Evolutionary conservation across 2,888 invertebrate species (phyloP), one percentile per base, ranked within the genome.

Genomic region (Caenorhabditis virilis): DNA sequence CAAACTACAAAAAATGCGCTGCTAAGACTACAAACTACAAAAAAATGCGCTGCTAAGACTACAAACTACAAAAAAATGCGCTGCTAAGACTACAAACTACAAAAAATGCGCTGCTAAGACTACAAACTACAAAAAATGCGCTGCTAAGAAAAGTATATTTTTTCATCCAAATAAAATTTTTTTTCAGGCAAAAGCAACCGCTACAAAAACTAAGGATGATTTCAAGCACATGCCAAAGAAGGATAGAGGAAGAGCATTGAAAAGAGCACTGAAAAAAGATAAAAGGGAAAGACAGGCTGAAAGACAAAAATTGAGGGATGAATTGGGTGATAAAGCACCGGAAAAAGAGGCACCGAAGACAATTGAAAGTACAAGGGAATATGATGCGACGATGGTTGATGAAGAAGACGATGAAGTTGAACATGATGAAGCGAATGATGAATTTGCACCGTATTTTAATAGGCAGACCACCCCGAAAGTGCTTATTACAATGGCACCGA

Each of bases 401-500:
- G 89, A 88, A 2, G 89, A 91, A 80, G 87, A 88, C 77, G 86
- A 86, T 63, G 90, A 91, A 83, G 86, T 84, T 0, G 71, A 83
- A 42, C 77, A 83, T 33, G 86, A 87, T 77, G 85, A 86, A 56
- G 88, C 88, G 2, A 90, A 90, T 50, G 92, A 98, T 86, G 95
- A 95, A 84, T 89, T 95, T 78, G 89, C 91, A 53, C 84, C 89
- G 20, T 95, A 93, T 84, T 95, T 92, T 83, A 88, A 89, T 73
- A 89, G 91, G 65, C 88, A 89, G 6, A 92, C 91, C 77, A 90
- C 90, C 74, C 97, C 97, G 0, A 95, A 95, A 87, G 91, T 98
- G 25, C 86, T 98, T n/a, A 92, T 98, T 51, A 95, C 95, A 11
- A 95, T 91, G 76, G 89, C 91, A 0, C 95, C 95, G 82, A 92